These are phyloP conservation scores for Leucopsar rothschildi DNA, from an alignment of 2,113 vertebrate genomes.

Conservation along the genomic window DNA sequence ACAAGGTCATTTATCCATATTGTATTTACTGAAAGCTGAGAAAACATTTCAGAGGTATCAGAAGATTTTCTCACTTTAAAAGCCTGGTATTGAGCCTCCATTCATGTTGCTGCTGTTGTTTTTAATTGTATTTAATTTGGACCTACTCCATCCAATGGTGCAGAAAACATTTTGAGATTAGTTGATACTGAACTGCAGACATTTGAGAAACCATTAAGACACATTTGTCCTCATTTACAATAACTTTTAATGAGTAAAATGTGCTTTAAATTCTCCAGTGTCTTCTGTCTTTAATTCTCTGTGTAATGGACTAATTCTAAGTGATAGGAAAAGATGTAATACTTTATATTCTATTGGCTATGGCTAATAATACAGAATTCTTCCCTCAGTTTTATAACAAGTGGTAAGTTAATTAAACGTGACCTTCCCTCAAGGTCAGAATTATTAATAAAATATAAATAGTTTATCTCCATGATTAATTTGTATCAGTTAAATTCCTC, in stretches of 20 bases:
- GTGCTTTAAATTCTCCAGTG: slow-evolving; percentile 63
- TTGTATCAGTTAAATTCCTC: slow-evolving; percentile 5
- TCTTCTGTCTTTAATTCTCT: slow-evolving; percentile 62
- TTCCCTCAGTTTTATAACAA: slow-evolving; percentile 7
- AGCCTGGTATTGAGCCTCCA: not conserved
- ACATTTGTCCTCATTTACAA: slow-evolving; percentile 58
- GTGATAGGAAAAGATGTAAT: slow-evolving; percentile 7
- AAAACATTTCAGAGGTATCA: not conserved
- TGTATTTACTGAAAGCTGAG: not conserved
- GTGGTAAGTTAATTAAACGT: slow-evolving; percentile 46
- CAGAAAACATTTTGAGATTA: slow-evolving; percentile 59
- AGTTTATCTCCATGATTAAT: slow-evolving; percentile 15
- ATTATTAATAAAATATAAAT: slow-evolving; percentile 24
- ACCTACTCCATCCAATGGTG: slow-evolving; percentile 39
- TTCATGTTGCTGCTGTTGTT: not conserved
- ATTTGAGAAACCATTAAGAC: slow-evolving; percentile 67
- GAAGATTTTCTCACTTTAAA: not conserved
- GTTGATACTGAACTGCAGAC: slow-evolving; percentile 66
- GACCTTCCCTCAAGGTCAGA: slow-evolving; percentile 30
- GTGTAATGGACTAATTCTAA: slow-evolving; percentile 58
- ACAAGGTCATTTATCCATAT: not conserved
- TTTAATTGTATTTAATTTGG: slow-evolving; percentile 52
- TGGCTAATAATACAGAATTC: slow-evolving; percentile 32
- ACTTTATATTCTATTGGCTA: slow-evolving; percentile 38
- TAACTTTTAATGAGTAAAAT: slow-evolving; percentile 71